Percentiles rank a stretch among this genome's conserved stretches.
Evolutionary conservation across 2,888 invertebrate genomes (phyloP).

Genomic region (Machimus atricapillus): DNA sequence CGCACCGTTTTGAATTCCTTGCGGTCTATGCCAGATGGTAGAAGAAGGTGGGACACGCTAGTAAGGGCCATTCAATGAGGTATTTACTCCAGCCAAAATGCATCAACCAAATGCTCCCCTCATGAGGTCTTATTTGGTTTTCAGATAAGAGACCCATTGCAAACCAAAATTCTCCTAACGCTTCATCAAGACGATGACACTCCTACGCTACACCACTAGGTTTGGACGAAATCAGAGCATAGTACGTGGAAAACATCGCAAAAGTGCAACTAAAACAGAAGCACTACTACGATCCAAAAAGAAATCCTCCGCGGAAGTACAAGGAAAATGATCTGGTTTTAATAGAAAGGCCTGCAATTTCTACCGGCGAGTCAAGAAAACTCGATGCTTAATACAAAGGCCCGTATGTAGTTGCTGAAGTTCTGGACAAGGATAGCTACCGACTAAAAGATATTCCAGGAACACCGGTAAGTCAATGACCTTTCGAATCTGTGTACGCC

Average conservation of each 20-base stretch:
- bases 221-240: background rate
- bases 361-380: no score
- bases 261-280: no score
- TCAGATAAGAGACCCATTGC: background rate
- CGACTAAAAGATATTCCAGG: no score
- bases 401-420: no score
- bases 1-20: background rate
- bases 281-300: no score
- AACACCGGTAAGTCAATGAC: background rate
- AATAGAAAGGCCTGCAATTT: no score
- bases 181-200: background rate
- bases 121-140: background rate
- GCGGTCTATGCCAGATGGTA: background rate
- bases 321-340: no score
- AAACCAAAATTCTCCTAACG: background rate
- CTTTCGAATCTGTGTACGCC: background rate
- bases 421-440: no score
- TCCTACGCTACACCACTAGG: background rate
- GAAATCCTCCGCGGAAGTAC: no score
- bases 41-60: background rate
- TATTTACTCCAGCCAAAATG: background rate
- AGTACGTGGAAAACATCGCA: no score
- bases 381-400: no score
- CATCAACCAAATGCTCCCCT: background rate
- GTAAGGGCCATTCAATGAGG: background rate